These are phyloP conservation scores for Centropus unirufus DNA, from an alignment of 2,113 vertebrate genomes.

Conservation along the genomic window DNA sequence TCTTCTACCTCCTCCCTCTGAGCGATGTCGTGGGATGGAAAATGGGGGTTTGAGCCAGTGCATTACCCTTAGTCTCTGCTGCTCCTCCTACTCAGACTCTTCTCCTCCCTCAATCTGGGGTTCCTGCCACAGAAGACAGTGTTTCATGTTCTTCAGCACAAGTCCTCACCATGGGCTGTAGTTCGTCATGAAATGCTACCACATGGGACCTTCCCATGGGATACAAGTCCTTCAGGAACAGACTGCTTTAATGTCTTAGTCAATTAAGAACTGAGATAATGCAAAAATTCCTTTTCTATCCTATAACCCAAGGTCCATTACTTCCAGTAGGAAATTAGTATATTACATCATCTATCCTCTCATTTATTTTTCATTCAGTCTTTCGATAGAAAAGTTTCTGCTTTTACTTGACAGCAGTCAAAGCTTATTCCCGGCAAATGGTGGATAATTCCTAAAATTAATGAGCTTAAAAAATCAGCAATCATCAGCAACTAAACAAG, in stretches of 20 bases:
- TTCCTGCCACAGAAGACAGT: neutral
- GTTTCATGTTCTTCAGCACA: neutral
- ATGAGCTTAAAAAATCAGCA: neutral
- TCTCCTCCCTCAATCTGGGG: rapidly evolving
- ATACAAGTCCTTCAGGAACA: neutral
- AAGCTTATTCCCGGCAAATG: neutral
- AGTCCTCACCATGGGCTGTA: neutral
- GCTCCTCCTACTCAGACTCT: neutral
- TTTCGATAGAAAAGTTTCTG: neutral
- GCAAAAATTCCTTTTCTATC: neutral
- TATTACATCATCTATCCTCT: neutral
- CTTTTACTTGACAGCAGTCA: neutral
- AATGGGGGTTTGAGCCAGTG: neutral
- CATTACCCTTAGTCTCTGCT: neutral
- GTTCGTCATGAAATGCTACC: neutral
- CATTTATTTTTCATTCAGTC: neutral
- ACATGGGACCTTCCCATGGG: neutral
- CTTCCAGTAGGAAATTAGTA: neutral
- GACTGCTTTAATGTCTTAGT: neutral
- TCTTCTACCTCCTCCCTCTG: neutral
- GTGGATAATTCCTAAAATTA: neutral
- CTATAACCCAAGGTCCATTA: neutral
- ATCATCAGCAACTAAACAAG: neutral
- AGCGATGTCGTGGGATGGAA: rapidly evolving
- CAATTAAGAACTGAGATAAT: neutral